phyloP scores from a whole-genome alignment of 2,797 vertebrate species.

The Leptatherina wallacei region DNA sequence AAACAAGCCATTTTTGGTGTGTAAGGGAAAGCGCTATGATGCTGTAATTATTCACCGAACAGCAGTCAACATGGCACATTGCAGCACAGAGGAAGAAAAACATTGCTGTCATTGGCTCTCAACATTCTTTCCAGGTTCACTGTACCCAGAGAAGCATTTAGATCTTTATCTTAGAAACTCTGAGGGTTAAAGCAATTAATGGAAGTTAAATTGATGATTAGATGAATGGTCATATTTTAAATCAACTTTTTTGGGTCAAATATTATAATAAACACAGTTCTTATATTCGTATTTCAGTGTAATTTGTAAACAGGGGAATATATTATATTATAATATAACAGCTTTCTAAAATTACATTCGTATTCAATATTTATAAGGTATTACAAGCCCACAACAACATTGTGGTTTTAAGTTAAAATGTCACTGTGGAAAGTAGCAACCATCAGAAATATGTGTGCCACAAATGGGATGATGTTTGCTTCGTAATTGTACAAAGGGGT shows the following conservation, averaged over 20 bases:
- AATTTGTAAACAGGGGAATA: background rate
- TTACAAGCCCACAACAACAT: background rate
- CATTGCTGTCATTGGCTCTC: conserved; percentile 1
- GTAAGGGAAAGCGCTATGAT: conserved; percentile 27
- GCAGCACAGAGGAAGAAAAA: conserved; percentile 26
- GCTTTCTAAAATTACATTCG: background rate
- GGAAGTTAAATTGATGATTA: background rate
- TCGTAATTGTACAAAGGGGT: background rate
- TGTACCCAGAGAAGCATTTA: background rate
- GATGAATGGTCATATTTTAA: background rate
- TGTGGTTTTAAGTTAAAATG: background rate
- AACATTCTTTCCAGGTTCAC: background rate
- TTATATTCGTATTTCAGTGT: background rate
- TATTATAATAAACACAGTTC: background rate
- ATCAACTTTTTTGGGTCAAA: background rate
- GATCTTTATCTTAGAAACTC: background rate
- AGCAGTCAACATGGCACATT: conserved; percentile 39
- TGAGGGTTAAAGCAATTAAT: background rate
- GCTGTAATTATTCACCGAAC: conserved; percentile 44
- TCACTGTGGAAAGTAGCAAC: background rate
- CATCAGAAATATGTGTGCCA: background rate
- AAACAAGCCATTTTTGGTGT: conserved; percentile 54
- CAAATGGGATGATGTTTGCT: background rate
- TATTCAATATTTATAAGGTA: too few species aligned
- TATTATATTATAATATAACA: background rate